A percentile compares a stretch with the other conserved stretches of the same genome.
phyloP scores from a whole-genome alignment of 2,113 vertebrate species.

The Machaerirhynchus nigripectus region DNA sequence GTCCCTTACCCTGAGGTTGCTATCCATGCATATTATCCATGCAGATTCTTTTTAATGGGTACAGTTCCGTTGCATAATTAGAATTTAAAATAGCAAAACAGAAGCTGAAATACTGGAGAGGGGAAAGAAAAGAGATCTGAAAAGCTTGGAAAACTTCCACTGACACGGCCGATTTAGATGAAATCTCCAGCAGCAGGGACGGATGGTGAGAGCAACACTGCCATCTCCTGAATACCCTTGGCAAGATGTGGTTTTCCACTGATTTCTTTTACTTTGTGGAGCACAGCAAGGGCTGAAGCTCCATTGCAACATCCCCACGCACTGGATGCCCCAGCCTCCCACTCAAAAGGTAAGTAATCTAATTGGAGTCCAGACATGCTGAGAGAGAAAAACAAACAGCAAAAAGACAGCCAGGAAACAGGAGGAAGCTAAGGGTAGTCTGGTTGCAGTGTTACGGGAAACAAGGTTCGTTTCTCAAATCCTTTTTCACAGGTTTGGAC shows the following conservation, averaged over 20 bases:
- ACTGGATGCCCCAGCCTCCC: not conserved
- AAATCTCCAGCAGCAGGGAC: not conserved
- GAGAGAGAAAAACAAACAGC: not conserved
- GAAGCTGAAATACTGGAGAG: not conserved
- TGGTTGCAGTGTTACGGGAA: not conserved
- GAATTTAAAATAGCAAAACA: slow-evolving; percentile 2
- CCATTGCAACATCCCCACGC: rapidly evolving
- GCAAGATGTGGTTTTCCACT: not conserved
- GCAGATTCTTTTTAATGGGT: not conserved
- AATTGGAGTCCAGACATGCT: not conserved
- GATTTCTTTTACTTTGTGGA: not conserved
- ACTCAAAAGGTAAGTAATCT: not conserved
- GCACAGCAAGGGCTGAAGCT: not conserved
- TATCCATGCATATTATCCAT: not conserved
- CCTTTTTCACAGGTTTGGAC: not conserved
- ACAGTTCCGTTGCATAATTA: not conserved
- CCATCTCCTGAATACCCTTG: slow-evolving; percentile 59
- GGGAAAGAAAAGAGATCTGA: not conserved
- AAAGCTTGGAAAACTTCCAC: slow-evolving; percentile 17
- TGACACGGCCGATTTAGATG: not conserved
- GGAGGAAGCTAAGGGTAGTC: not conserved
- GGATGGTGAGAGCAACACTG: slow-evolving; percentile 52
- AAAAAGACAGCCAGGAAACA: not conserved
- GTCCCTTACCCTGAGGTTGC: not conserved
- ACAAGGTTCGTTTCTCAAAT: not conserved